A percentile compares a stretch with the other conserved stretches of the same genome.
Conservation (phyloP, 2,113 vertebrate genomes). For the Oreamnos americanus region DNA sequence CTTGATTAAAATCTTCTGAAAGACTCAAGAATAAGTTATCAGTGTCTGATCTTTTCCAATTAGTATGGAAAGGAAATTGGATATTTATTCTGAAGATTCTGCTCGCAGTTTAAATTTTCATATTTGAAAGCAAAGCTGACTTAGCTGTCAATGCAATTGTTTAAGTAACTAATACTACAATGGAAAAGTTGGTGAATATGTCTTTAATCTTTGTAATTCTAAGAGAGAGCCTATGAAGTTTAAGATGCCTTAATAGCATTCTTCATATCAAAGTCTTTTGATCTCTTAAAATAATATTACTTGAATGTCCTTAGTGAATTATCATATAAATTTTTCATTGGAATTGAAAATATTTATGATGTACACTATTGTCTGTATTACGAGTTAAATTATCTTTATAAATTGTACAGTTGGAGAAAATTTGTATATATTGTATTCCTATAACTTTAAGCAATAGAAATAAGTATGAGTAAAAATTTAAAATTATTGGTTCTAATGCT, state of each 20-base stretch:
- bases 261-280: conserved; percentile 14
- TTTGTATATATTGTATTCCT: background rate
- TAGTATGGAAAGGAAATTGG: background rate
- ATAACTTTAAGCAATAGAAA: background rate
- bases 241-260: background rate
- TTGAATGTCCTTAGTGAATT: conserved; percentile 34
- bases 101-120: background rate
- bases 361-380: background rate
- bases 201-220: conserved; percentile 26
- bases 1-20: background rate
- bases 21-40: conserved; percentile 15
- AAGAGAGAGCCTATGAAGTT: conserved; percentile 32
- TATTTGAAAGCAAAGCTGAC: conserved; percentile 18
- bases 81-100: background rate
- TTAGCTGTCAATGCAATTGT: background rate
- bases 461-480: background rate
- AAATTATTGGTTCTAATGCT: background rate
- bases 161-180: background rate
- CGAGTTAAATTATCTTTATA: background rate
- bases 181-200: background rate
- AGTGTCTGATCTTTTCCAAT: background rate
- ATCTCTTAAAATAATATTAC: conserved; percentile 37
- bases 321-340: background rate
- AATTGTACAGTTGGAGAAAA: background rate
- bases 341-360: no score